Conservation (phyloP, 2,888 invertebrate genomes). For the Epistrophe grossulariae region DNA sequence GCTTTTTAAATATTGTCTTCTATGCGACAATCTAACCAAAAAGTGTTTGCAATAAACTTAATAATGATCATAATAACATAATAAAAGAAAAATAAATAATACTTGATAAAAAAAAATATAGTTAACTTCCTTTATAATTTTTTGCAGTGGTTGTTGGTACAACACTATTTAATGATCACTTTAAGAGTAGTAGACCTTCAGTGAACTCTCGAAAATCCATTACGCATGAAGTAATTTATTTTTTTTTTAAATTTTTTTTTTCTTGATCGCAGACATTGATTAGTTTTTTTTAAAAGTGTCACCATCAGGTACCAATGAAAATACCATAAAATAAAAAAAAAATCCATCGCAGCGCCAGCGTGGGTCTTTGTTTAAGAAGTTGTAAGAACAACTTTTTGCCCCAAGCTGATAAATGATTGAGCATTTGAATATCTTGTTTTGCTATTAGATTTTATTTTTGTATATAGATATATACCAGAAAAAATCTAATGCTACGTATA, state of each 20-base stretch:
- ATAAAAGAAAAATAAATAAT: not conserved
- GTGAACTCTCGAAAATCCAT: conserved; percentile 23
- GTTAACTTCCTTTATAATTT: not conserved
- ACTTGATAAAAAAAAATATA: not conserved
- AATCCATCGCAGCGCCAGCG: conserved; percentile 17
- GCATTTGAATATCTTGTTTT: conserved; percentile 17
- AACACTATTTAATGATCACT: conserved; percentile 20
- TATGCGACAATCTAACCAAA: not conserved
- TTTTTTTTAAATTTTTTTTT: conserved; percentile 1
- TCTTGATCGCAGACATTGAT: conserved; percentile 43
- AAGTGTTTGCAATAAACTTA: not conserved
- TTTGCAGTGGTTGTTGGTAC: not conserved
- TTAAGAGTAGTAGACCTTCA: conserved; percentile 15
- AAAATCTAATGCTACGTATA: not conserved
- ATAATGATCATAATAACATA: not conserved
- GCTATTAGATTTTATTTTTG: not conserved
- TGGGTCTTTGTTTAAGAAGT: conserved; percentile 31
- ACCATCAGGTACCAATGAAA: conserved; percentile 16
- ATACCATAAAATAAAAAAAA: conserved; percentile 14
- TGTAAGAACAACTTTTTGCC: conserved; percentile 27
- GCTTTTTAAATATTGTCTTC: not conserved
- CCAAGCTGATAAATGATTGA: conserved; percentile 14
- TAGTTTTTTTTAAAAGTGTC: conserved; percentile 46
- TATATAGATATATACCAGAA: not conserved
- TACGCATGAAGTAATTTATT: conserved; percentile 22